Base-by-base conservation (phyloP, 1,140 invertebrate species). In the Oedothorax gibbosus region DNA sequence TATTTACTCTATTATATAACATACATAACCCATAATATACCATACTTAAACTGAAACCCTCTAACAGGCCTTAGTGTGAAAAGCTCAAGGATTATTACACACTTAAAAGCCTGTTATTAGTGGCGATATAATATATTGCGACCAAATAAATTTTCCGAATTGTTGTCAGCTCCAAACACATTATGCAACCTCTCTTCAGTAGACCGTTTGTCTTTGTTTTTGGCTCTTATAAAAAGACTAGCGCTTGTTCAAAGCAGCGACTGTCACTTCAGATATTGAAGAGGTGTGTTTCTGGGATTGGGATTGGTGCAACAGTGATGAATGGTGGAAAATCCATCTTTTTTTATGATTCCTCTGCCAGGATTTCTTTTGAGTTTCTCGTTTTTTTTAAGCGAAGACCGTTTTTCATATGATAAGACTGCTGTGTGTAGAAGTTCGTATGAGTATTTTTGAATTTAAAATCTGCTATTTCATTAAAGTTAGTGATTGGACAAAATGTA, bases 111-210 rank as follows among this genome's bases (percentile, higher is more conserved):
- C 57, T 73, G 50, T 73, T 72, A 82, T 73, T 82, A 82, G 80
- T 73, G 80, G 73, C 80, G 65, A 51, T 64, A 82, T 82, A 81
- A 81, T 81, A 60, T 81, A 73, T 73, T 73, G 73, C 14, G n/a
- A 65, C 57, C n/a, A 73, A 71, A 71, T 71, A 82, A 64, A 51
- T 73, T 72, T 82, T 60, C 49, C 57, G 68, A 20, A 57, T 54
- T 50, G 62, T 73, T 82, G 80, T 82, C 80, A 82, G 80, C 21
- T 73, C 57, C 80, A 82, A 57, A 50, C 68, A 57, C 69, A 82
- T 73, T 81, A 72, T 82, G 80, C 80, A 82, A 53, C 54, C 78
- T 71, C 80, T 82, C 80, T 73, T 73, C 80, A 11, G 14, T 60
- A 12, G 6, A 35, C 71, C 71, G 57, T 80, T 60, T 57, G 49